Evolutionary conservation across 2,113 vertebrate genomes (phyloP).

Genomic region (Seriola aureovittata): DNA sequence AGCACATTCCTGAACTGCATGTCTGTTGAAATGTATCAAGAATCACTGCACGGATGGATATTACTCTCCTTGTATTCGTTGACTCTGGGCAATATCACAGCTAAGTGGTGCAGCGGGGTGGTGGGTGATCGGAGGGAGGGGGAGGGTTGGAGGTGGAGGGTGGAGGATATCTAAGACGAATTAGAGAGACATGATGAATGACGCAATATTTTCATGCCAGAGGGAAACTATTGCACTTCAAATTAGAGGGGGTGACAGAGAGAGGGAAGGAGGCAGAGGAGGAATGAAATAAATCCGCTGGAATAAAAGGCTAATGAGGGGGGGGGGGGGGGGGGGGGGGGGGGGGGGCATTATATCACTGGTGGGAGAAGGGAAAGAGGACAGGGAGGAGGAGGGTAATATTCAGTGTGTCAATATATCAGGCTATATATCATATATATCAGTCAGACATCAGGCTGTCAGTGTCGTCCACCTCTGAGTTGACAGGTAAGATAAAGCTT

Average conservation of each 20-base stretch:
- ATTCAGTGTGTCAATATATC: constrained; percentile 52
- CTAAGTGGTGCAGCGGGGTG: constrained; percentile 61
- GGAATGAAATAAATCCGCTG: constrained; percentile 67
- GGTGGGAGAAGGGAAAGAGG: constrained; percentile 25
- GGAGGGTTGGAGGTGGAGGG: not conserved
- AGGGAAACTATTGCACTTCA: constrained; percentile 83
- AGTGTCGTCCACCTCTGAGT: not conserved
- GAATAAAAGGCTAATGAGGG: constrained; percentile 72
- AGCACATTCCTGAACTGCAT: constrained; percentile 58
- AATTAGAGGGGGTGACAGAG: constrained; percentile 77
- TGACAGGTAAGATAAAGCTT: constrained; percentile 3
- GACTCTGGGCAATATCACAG: constrained; percentile 68
- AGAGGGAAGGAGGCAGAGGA: constrained; percentile 64
- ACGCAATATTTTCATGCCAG: constrained; percentile 82
- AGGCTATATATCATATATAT: too few relatives aligned
- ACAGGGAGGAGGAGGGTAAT: not conserved
- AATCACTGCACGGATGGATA: constrained; percentile 56
- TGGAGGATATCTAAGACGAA: constrained; percentile 76
- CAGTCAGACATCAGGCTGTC: not conserved
- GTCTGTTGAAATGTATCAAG: constrained; percentile 57
- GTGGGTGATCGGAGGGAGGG: constrained; percentile 40
- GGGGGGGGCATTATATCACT: constrained; percentile 34
- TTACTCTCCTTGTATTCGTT: constrained; percentile 58
- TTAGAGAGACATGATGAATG: constrained; percentile 83
- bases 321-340: constrained; percentile 13